phyloP scores from a whole-genome alignment of 2,113 vertebrate genomes.

The Lepus americanus region DNA sequence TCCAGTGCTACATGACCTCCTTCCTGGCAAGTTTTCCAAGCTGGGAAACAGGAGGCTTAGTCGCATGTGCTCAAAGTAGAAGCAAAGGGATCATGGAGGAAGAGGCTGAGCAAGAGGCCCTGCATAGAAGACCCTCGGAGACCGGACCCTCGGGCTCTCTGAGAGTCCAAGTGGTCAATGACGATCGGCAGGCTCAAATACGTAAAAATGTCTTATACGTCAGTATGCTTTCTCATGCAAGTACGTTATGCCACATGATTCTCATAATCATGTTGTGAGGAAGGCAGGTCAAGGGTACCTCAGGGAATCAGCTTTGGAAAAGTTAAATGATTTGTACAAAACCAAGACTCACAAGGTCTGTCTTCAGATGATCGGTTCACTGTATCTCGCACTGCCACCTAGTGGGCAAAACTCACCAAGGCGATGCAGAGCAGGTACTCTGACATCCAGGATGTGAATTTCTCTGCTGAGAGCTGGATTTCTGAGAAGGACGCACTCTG shows the following conservation, averaged over 20 bases:
- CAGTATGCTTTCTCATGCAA: background rate
- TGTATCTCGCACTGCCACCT: constrained; percentile 34
- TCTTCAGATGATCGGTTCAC: background rate
- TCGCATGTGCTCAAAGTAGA: background rate
- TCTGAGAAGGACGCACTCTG: background rate
- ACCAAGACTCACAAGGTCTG: background rate
- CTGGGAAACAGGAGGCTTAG: background rate
- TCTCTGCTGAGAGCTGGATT: background rate
- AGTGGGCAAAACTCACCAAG: background rate
- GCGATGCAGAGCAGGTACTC: background rate
- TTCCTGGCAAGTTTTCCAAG: background rate
- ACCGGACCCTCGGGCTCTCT: background rate
- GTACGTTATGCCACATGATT: background rate
- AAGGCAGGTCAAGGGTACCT: background rate
- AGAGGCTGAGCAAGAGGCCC: background rate
- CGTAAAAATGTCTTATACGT: background rate
- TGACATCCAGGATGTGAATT: background rate
- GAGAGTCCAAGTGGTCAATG: background rate
- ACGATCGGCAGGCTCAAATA: background rate
- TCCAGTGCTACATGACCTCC: background rate
- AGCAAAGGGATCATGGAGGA: background rate
- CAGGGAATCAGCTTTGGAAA: background rate
- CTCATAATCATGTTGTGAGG: background rate
- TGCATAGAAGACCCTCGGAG: background rate
- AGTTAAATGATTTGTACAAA: background rate